Evolutionary conservation across 2,888 invertebrate species (phyloP).

Genomic region (Ypsolopha sequella): DNA sequence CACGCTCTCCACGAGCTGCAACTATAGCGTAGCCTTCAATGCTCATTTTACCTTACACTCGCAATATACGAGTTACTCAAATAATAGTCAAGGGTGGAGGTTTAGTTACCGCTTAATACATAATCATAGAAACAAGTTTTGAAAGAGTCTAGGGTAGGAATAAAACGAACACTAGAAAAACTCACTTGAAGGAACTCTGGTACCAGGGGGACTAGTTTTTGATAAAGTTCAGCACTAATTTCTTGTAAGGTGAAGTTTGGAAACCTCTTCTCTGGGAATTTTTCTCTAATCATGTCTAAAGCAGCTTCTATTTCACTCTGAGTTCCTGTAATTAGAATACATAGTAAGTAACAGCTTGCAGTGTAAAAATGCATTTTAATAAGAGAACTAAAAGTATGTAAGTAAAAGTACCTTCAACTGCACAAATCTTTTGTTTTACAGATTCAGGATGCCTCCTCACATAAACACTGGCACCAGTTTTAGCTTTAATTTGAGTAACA

Average conservation of each 20-base stretch:
- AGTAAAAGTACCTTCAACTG: slow-evolving; percentile 77
- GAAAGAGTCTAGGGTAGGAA: slow-evolving; percentile 2
- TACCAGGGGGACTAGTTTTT: slow-evolving; percentile 56
- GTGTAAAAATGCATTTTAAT: neutral
- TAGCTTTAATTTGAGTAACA: slow-evolving; percentile 83
- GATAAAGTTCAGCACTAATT: slow-evolving; percentile 65
- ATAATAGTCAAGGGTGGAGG: neutral
- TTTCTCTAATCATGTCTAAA: slow-evolving; percentile 84
- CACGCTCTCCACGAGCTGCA: slow-evolving; percentile 90
- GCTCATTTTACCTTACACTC: slow-evolving; percentile 14
- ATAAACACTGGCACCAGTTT: slow-evolving; percentile 82
- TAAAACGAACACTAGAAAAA: slow-evolving; percentile 8
- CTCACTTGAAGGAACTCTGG: slow-evolving; percentile 72
- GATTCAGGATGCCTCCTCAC: slow-evolving; percentile 84
- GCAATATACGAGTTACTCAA: neutral
- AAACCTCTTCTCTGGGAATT: slow-evolving; percentile 85
- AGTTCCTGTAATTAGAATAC: slow-evolving; percentile 65
- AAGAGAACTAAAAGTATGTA: neutral
- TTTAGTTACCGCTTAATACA: too few species aligned
- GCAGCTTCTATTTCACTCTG: slow-evolving; percentile 85
- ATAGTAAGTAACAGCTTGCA: neutral
- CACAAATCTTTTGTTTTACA: slow-evolving; percentile 84
- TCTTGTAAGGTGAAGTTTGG: slow-evolving; percentile 81
- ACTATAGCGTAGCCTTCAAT: slow-evolving; percentile 26
- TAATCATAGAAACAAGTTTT: neutral